These are phyloP conservation scores for Andrena marginata DNA, from an alignment of 2,888 invertebrate genomes.

Conservation along the genomic window DNA sequence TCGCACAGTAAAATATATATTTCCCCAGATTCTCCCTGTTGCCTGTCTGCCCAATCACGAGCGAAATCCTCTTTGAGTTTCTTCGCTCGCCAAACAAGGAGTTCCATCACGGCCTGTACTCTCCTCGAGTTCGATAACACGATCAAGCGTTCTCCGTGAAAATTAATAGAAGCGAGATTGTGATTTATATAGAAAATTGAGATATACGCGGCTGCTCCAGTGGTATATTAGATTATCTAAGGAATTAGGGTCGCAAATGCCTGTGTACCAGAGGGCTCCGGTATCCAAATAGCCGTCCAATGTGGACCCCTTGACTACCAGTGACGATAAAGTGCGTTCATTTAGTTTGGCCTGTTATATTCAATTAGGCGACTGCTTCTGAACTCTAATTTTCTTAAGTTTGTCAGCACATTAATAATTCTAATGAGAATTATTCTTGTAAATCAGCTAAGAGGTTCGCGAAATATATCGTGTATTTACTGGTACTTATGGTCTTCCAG, in stretches of 20 bases:
- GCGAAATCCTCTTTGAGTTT: neutral
- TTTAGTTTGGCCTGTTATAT: neutral
- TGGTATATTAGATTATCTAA: conserved; percentile 17
- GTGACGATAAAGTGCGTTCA: neutral
- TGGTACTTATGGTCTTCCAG: too few relatives aligned
- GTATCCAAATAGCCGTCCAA: neutral
- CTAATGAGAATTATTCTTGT: too few relatives aligned
- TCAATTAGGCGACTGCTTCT: too few relatives aligned
- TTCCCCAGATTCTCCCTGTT: too few relatives aligned
- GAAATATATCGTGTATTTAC: too few relatives aligned
- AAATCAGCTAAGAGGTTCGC: too few relatives aligned
- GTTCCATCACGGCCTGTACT: neutral
- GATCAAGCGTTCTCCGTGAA: conserved; percentile 10
- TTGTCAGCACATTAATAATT: too few relatives aligned
- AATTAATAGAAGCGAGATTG: conserved; percentile 14
- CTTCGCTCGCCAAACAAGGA: conserved; percentile 17
- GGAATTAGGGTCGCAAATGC: conserved; percentile 15
- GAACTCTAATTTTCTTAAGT: too few relatives aligned
- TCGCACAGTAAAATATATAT: neutral
- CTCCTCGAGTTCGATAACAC: conserved; percentile 10
- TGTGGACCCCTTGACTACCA: neutral
- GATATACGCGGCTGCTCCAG: neutral
- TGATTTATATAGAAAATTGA: conserved; percentile 27
- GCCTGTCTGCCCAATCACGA: neutral
- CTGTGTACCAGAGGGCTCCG: neutral